Base-by-base conservation (phyloP, 2,888 invertebrate species). In the Drosophila pseudotalamancana region DNA sequence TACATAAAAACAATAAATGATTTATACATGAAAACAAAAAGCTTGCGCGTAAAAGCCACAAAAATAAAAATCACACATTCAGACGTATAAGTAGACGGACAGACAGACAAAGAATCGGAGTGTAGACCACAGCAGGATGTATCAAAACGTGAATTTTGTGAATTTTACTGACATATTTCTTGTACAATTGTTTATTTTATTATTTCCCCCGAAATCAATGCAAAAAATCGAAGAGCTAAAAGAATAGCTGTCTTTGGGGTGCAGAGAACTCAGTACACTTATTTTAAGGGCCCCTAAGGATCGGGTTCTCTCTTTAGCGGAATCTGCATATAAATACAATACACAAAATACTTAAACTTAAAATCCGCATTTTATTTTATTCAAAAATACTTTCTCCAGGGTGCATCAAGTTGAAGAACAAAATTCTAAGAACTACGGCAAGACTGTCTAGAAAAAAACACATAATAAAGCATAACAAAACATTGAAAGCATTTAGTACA, bases 1-100 rank as follows among this genome's bases (percentile, higher is more conserved):
- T 72, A 77, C 63, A 85, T 82, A 85, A 82, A 82, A 85, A 84
- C 83, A 85, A 83, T 83, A 82, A 79, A 82, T 83, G 83, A 83
- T 83, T 83, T 85, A 83, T 83, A 86, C 66, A 83, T 77, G 77
- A 74, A 85, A 85, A 77, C 72, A 82, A 84, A 83, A 83, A 73
- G 61, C 73, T 56, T 66, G 61, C 77, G 72, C 80, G 71, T 68
- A 77, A 85, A 84, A 80, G 80, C 86, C 83, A 83, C 83, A 83
- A 73, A 85, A 85, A 83, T 77, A 76, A 82, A 83, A 82, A 77
- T 77, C 86, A 80, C 83, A 73, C 62, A 80, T 59, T 54, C 60
- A 61, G 46, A 40, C 37, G 57, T 39, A 65, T 42, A 62, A 46
- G 61, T 59, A 56, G 46, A 60, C 50, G 25, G 49, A 2, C 16